Evolutionary conservation across 2,113 vertebrate species (phyloP).

Genomic region (Boulengeromyrus knoepffleri): DNA sequence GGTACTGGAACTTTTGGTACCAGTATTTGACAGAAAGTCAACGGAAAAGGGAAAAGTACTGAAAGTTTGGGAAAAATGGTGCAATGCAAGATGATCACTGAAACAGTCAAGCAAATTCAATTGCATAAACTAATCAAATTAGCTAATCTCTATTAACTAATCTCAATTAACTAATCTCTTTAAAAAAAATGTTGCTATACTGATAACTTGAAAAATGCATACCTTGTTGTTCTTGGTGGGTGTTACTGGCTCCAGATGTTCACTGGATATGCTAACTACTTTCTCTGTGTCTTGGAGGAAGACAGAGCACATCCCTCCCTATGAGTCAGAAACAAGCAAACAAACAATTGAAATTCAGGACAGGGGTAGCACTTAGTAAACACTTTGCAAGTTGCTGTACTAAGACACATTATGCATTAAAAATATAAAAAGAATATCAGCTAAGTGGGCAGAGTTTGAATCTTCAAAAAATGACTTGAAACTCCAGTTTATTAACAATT

Average conservation of each 20-base stretch:
- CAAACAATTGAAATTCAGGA: background rate
- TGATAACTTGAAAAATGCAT: background rate
- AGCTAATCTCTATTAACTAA: too few relatives aligned
- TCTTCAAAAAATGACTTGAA: background rate
- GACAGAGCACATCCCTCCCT: constrained; percentile 89
- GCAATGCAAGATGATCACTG: background rate
- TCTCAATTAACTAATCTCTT: background rate
- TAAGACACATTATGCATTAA: background rate
- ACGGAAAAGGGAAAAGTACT: background rate
- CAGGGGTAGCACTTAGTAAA: background rate
- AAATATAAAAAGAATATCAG: background rate
- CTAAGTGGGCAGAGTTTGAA: background rate
- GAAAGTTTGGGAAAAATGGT: background rate
- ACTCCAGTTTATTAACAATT: background rate
- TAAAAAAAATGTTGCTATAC: background rate
- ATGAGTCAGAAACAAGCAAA: background rate
- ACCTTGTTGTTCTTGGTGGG: constrained; percentile 93
- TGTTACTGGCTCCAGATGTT: constrained; percentile 84
- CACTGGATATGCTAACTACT: constrained; percentile 85
- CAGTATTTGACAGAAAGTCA: background rate
- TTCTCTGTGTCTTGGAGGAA: constrained; percentile 86
- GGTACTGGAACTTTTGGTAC: background rate
- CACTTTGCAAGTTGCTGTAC: background rate
- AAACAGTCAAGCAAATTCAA: background rate
- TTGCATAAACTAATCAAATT: background rate